phyloP scores from a whole-genome alignment of 2,888 invertebrate species.

The Idaea biselata region DNA sequence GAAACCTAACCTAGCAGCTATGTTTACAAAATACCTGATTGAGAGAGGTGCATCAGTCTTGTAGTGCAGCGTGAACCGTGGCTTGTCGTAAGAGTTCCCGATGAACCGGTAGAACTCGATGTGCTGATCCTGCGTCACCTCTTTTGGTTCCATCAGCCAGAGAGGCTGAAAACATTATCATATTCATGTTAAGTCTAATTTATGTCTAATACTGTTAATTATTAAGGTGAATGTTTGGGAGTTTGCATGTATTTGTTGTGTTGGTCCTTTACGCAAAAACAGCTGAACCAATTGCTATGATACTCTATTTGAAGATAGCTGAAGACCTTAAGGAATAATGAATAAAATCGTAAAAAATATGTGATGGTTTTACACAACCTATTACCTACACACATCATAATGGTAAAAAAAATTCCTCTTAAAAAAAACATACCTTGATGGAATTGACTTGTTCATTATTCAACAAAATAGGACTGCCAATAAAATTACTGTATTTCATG shows the following conservation, averaged over 20 bases:
- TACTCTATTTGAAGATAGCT: too few relatives aligned
- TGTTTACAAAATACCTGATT: constrained; percentile 80
- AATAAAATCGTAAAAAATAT: too few relatives aligned
- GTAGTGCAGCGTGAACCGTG: constrained; percentile 95
- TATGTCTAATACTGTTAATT: too few relatives aligned
- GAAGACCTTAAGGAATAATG: too few relatives aligned
- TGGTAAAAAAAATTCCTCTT: not conserved
- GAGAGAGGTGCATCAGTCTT: constrained; percentile 95
- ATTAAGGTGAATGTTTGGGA: too few relatives aligned
- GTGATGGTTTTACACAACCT: too few relatives aligned
- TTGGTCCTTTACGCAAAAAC: too few relatives aligned
- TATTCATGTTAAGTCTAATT: too few relatives aligned
- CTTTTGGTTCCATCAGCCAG: constrained; percentile 96
- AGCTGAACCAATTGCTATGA: too few relatives aligned
- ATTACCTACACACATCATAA: not conserved
- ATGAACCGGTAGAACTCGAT: constrained; percentile 96
- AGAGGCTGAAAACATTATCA: constrained; percentile 83
- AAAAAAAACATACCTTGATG: constrained; percentile 81
- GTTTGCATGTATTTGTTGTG: too few relatives aligned
- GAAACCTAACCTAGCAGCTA: too few relatives aligned
- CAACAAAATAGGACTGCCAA: constrained; percentile 94
- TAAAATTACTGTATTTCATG: constrained; percentile 98
- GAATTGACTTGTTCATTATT: constrained; percentile 95
- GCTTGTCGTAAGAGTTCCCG: constrained; percentile 91
- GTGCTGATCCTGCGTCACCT: constrained; percentile 92